Evolutionary conservation across 1,140 invertebrate species (phyloP), one percentile per base, ranked within the genome.

Genomic region (Oryctes rhinoceros): DNA sequence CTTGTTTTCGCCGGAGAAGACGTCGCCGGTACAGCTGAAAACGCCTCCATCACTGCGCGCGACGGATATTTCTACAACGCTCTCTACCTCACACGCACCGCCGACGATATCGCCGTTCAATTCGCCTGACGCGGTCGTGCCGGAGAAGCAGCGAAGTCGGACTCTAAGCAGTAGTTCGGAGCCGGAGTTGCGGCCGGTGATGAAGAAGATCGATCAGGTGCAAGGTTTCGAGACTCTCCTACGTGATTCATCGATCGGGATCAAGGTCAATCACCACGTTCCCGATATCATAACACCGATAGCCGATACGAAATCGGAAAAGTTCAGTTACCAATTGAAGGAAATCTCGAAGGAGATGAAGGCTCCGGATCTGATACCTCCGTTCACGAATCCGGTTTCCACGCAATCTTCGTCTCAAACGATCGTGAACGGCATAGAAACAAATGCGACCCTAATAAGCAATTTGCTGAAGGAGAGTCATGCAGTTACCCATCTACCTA

Each of bases 1-100:
- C 80, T 81, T 88, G 76, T 91, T 91, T 81, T 91, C 90, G 74
- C 91, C 91, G 0, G 90, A 90, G 78, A 89, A 90, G 83, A 86
- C 85, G 83, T 86, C 76, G 76, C 75, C 75, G 37, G 6, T 9
- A 11, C 53, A 20, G 9, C 76, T 15, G 37, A 88, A 87, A 78
- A 87, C 85, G 5, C 85, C 86, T 10, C 86, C 86, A 0, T 77
- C 82, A 11, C 85, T 85, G 84, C 81, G 81, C 79, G 76, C 84
- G 65, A 86, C 85, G 48, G 85, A 85, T 67, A 83, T 85, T 39
- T 84, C 81, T 35, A 80, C 80, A 35, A 76, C 81, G 5, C 84
- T 85, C 11, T 62, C 83, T 86, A 76, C 79, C 83, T 39, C 79
- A 75, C 49, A 53, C 76, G 10, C 59, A 11, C 76, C 53, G 15